Evolutionary conservation across 2,797 vertebrate genomes (phyloP), one percentile per base, ranked within the genome.

Genomic region (Paedocypris micromegethes): DNA sequence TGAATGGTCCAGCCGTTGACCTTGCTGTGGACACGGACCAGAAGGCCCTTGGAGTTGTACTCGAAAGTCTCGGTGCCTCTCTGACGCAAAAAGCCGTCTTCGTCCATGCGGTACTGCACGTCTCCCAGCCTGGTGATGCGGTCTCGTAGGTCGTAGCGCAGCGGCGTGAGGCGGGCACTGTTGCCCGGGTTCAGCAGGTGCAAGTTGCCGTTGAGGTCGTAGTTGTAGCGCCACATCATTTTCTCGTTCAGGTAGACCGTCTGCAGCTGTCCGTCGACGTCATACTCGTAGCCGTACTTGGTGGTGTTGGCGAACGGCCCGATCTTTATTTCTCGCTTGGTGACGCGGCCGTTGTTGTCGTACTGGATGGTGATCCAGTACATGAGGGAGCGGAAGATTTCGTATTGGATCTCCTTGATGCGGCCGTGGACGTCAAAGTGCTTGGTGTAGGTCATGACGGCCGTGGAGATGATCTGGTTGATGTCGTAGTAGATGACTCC

Each of bases 321-420:
- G 0, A 99, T 98, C 82, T 98, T 98, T 77, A 99, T 95, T 86
- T 99, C 96, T 0, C 96, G 89, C 77, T 96, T 97, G 1, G 95
- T 98, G 50, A 99, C 96, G 4, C 96, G 88, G 40, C 96, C 97
- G 94, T 97, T 94, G 81, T 93, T 97, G 83, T 99, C 97, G 0
- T 99, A 99, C 70, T 98, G 96, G 77, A 98, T 92, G 74, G 96
- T 99, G 85, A 99, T 97, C 95, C 97, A 98, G 85, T 98, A 99
- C 94, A 99, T 98, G 62, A 98, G 89, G 0, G 97, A 99, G 46
- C 97, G 87, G 82, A 97, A 96, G 77, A 99, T 98, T 85, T 99
- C 97, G 9, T 98, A 98, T 67, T 98, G 96, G 75, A 98, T 98
- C 82, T 99, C 96, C 79, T 97, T 98, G 81, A 99, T 98, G 77